Conservation (phyloP, 2,113 vertebrate species). For the Alligator sinensis region DNA sequence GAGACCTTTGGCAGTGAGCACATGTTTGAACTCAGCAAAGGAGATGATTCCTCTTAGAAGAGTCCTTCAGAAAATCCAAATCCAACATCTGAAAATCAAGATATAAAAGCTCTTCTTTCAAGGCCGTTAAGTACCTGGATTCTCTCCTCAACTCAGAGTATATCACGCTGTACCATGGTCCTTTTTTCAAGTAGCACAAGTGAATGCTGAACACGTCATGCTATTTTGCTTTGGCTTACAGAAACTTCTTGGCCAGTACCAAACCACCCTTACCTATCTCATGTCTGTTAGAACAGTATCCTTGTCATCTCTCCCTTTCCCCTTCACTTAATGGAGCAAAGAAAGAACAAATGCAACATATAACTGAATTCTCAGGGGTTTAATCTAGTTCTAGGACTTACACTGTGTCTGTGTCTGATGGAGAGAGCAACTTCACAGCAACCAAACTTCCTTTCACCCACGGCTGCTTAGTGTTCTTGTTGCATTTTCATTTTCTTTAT, state of each 20-base stretch:
- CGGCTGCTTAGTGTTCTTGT: neutral
- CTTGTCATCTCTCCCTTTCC: neutral
- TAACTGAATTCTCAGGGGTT: neutral
- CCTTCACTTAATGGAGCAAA: neutral
- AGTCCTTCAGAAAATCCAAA: too few relatives aligned
- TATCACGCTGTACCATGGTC: neutral
- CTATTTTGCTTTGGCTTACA: accelerated
- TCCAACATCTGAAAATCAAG: too few relatives aligned
- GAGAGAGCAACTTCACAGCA: accelerated
- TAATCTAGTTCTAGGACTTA: neutral
- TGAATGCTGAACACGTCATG: neutral
- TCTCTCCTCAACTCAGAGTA: neutral
- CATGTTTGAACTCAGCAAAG: too few relatives aligned
- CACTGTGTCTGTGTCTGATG: accelerated
- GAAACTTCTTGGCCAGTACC: neutral
- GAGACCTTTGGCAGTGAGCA: neutral
- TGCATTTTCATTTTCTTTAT: neutral
- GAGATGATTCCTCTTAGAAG: too few relatives aligned
- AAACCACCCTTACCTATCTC: accelerated
- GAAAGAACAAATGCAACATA: neutral
- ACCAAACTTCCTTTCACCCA: neutral
- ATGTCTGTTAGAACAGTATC: neutral
- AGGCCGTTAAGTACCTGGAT: neutral
- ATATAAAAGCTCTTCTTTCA: neutral
- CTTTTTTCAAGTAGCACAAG: neutral